These are phyloP conservation scores for Noctua comes DNA, from an alignment of 2,888 invertebrate species.

Conservation along the genomic window DNA sequence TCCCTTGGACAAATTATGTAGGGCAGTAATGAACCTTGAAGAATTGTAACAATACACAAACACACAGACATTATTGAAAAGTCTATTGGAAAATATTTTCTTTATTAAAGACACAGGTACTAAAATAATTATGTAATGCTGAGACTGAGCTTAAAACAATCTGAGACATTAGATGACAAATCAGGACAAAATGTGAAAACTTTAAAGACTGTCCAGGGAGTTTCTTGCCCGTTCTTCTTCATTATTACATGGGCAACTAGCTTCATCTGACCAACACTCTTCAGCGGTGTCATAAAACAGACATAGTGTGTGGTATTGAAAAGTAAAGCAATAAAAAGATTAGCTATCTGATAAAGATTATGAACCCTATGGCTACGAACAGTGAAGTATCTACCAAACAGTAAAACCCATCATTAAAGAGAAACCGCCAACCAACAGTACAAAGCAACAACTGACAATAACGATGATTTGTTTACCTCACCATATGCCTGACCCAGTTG, in stretches of 20 bases:
- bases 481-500: slow-evolving; percentile 48
- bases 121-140: neutral
- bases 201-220: neutral
- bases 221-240: no score
- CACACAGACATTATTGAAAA: no score
- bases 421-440: slow-evolving; percentile 23
- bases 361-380: neutral
- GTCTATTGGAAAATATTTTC: neutral
- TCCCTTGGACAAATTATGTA: neutral
- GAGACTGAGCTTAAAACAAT: neutral
- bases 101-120: no score
- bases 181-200: neutral
- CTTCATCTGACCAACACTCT: no score
- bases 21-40: neutral
- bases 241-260: no score
- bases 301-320: neutral
- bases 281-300: neutral
- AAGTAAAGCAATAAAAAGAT: neutral
- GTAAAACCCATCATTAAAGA: slow-evolving; percentile 5
- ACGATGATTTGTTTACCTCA: slow-evolving; percentile 42
- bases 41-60: neutral
- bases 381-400: neutral
- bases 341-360: neutral
- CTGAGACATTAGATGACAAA: neutral
- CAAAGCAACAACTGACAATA: slow-evolving; percentile 21